Evolutionary conservation across 2,797 vertebrate genomes (phyloP).

Genomic region (Phaenicophaeus curvirostris): DNA sequence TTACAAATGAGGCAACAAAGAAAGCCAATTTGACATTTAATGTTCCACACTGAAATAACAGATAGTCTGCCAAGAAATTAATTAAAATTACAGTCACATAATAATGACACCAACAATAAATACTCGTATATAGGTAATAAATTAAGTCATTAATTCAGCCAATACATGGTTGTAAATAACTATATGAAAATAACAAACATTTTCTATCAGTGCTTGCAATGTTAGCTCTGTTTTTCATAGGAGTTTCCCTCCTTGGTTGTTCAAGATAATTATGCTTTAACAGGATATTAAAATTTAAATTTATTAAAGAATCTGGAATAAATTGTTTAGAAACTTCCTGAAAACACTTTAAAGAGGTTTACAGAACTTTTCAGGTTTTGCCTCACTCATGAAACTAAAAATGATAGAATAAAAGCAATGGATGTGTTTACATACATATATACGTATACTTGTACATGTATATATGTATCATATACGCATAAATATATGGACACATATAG

Average conservation of each 20-base stretch:
- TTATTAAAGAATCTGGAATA: conserved; percentile 5
- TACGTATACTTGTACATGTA: not conserved
- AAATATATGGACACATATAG: not conserved
- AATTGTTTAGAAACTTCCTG: conserved; percentile 8
- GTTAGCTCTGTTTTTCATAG: not conserved
- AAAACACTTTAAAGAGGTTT: not conserved
- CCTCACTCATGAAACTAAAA: not conserved
- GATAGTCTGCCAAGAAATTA: conserved; percentile 11
- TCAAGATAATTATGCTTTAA: conserved; percentile 37
- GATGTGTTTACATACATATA: not conserved
- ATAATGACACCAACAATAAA: conserved; percentile 42
- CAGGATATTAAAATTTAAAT: conserved; percentile 23
- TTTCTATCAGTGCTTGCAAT: conserved; percentile 14
- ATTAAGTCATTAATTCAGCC: conserved; percentile 53
- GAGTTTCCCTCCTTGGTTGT: not conserved
- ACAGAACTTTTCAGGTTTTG: not conserved
- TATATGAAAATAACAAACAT: conserved; percentile 37
- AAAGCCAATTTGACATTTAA: conserved; percentile 46
- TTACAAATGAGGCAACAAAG: conserved; percentile 55
- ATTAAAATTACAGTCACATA: conserved; percentile 54
- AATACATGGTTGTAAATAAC: conserved; percentile 43
- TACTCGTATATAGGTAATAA: conserved; percentile 53
- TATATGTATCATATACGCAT: not conserved
- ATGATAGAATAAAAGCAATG: not conserved
- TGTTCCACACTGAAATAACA: conserved; percentile 27